phyloP scores from a whole-genome alignment of 2,888 invertebrate species.

The Archips xylosteana region DNA sequence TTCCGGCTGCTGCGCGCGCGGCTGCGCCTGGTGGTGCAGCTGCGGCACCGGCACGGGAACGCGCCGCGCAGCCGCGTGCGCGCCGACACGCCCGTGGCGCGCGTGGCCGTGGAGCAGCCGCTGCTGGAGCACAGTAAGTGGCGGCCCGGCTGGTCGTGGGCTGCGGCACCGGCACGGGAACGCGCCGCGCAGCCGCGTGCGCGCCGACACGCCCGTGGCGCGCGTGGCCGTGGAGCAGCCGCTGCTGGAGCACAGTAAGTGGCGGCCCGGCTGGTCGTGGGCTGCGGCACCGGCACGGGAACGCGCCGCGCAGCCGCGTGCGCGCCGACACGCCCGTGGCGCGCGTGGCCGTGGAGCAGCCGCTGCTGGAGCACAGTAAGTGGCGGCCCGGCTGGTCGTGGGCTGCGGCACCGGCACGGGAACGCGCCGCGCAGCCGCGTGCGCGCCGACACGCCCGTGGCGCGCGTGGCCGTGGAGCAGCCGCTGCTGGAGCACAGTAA shows the following conservation, averaged over 20 bases:
- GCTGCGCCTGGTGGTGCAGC: constrained; percentile 59
- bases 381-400: constrained; percentile 68
- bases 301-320: too few relatives aligned
- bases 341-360: too few relatives aligned
- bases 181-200: too few relatives aligned
- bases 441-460: too few relatives aligned
- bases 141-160: constrained; percentile 66
- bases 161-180: too few relatives aligned
- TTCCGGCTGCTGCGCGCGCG: constrained; percentile 68
- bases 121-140: constrained; percentile 53
- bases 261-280: constrained; percentile 69
- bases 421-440: too few relatives aligned
- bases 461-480: too few relatives aligned
- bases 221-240: too few relatives aligned
- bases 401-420: too few relatives aligned
- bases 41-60: constrained; percentile 56
- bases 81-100: constrained; percentile 61
- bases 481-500: constrained; percentile 59
- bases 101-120: constrained; percentile 52
- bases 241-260: constrained; percentile 57
- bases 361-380: constrained; percentile 58
- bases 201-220: too few relatives aligned
- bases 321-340: too few relatives aligned
- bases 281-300: too few relatives aligned
- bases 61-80: constrained; percentile 54